Evolutionary conservation across 2,888 invertebrate species (phyloP).

Genomic region (Diabrotica balteata): DNA sequence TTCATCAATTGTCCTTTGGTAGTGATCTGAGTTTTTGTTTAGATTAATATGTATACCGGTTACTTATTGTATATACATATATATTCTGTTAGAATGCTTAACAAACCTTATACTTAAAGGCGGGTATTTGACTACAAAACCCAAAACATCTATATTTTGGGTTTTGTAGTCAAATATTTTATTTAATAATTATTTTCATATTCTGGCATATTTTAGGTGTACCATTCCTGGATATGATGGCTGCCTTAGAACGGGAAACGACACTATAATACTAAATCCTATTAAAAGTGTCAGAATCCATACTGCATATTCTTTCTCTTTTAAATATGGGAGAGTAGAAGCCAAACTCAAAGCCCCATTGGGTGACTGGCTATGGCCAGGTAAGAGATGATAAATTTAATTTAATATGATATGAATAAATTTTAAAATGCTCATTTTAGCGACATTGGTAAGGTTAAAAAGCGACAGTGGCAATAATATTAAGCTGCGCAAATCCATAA

Average conservation of each 20-base stretch:
- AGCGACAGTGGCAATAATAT: too few species aligned
- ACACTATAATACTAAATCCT: conserved; percentile 67
- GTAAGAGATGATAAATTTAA: conserved; percentile 35
- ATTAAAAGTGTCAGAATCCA: conserved; percentile 72
- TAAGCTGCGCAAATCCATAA: too few species aligned
- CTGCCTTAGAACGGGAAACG: conserved; percentile 65
- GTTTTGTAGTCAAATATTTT: too few species aligned
- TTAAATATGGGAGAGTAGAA: conserved; percentile 71
- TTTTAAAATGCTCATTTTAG: neutral
- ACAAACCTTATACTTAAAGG: too few species aligned
- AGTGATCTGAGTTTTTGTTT: too few species aligned
- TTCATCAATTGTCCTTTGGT: too few species aligned
- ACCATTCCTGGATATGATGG: conserved; percentile 65
- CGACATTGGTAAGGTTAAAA: too few species aligned
- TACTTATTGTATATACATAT: too few species aligned
- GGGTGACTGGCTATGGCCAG: conserved; percentile 76
- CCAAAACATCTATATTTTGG: too few species aligned
- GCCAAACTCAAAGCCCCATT: conserved; percentile 72
- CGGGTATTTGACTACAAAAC: too few species aligned
- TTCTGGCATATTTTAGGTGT: conserved; percentile 58
- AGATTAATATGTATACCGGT: too few species aligned
- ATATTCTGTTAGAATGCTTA: too few species aligned
- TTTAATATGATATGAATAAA: neutral
- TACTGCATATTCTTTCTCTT: conserved; percentile 69
- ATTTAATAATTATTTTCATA: neutral